phyloP scores from a whole-genome alignment of 2,113 vertebrate genomes.

The Dolichallabes microphthalmus region DNA sequence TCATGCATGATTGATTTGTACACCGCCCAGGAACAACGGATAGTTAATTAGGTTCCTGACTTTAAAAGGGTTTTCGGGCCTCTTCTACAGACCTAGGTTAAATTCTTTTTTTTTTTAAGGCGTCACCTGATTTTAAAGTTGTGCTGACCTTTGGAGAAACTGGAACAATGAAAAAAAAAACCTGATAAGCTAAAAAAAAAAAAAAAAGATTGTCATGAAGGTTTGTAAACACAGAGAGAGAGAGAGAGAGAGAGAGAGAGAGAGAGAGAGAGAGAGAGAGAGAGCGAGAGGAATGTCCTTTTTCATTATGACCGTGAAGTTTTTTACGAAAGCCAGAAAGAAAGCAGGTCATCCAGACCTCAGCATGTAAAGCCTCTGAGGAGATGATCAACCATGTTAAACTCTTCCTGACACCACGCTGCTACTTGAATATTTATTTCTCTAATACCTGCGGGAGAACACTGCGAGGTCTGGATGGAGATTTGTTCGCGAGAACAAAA shows the following conservation, averaged over 20 bases:
- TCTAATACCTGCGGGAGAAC: conserved; percentile 18
- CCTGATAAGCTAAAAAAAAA: neutral
- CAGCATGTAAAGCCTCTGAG: neutral
- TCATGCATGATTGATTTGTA: no score
- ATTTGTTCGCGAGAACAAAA: neutral
- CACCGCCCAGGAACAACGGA: no score
- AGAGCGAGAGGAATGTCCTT: neutral
- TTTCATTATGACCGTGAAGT: neutral
- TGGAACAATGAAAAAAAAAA: neutral
- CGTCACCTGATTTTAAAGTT: neutral
- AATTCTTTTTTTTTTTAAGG: neutral
- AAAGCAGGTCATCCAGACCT: neutral
- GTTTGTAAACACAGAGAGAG: neutral
- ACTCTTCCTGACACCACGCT: neutral
- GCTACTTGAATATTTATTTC: conserved; percentile 1
- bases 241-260: no score
- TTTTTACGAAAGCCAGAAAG: neutral
- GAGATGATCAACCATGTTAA: neutral
- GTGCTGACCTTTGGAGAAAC: neutral
- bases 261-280: neutral
- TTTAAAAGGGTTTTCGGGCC: neutral
- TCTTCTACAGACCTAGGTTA: neutral
- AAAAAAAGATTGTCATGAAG: neutral
- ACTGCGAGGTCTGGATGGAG: neutral
- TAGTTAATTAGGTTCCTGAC: neutral